A percentile compares a stretch with the other conserved stretches of the same genome.
Conservation (phyloP, 2,113 vertebrate genomes). For the Crypturellus undulatus region DNA sequence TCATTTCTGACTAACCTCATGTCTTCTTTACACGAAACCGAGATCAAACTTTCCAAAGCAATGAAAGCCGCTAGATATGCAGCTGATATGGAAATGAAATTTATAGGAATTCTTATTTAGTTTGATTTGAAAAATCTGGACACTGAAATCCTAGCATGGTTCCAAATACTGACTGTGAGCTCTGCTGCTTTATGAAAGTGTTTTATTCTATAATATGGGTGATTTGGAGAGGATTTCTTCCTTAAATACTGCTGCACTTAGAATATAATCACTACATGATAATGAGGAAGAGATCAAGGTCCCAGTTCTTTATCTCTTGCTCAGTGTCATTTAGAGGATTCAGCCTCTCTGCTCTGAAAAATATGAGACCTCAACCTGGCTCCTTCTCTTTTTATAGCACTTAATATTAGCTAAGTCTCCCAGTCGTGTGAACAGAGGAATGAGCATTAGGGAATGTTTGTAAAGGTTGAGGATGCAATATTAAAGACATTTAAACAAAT, state of each 20-base stretch:
- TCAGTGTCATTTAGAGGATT: neutral
- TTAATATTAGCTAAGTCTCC: neutral
- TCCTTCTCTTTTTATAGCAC: neutral
- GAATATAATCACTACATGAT: neutral
- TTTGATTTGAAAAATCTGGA: neutral
- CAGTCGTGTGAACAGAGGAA: neutral
- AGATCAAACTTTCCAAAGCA: neutral
- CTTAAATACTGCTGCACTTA: neutral
- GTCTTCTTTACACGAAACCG: neutral
- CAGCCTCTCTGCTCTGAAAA: neutral
- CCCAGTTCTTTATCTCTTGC: neutral
- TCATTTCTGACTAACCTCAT: neutral
- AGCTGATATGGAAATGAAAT: neutral
- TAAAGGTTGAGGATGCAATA: neutral
- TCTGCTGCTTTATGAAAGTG: neutral
- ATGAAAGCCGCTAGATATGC: neutral
- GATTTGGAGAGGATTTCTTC: neutral
- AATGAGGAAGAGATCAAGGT: neutral
- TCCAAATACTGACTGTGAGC: neutral
- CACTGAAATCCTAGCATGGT: neutral
- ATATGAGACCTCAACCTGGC: neutral
- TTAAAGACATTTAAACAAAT: neutral
- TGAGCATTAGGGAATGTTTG: neutral
- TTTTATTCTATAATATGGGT: neutral
- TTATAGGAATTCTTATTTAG: neutral